These are phyloP conservation scores for Plemyria rubiginata DNA, from an alignment of 2,888 invertebrate genomes.

Conservation along the genomic window DNA sequence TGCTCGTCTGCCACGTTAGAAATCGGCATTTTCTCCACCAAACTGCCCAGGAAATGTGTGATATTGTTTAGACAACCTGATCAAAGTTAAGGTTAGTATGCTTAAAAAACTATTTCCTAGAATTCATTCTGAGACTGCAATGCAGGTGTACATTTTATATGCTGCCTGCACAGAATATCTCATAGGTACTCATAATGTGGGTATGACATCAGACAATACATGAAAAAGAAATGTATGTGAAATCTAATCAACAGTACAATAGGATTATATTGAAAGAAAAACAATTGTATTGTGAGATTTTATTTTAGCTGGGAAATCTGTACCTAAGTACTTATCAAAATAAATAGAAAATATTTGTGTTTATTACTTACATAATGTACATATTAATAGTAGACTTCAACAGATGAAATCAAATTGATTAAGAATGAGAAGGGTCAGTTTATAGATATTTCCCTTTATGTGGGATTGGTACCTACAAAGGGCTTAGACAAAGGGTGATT, in stretches of 20 bases:
- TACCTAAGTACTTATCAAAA: neutral
- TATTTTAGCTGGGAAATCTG: neutral
- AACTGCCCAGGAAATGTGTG: slow-evolving; percentile 49
- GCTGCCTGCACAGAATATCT: slow-evolving; percentile 2
- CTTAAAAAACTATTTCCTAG: slow-evolving; percentile 34
- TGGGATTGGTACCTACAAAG: no score
- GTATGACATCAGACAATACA: slow-evolving; percentile 57
- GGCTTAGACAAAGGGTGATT: no score
- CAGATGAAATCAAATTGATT: neutral
- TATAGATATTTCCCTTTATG: no score
- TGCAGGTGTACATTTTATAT: slow-evolving; percentile 40
- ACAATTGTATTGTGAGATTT: slow-evolving; percentile 12
- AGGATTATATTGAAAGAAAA: slow-evolving; percentile 9
- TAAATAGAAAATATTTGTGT: neutral
- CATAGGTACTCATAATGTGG: neutral
- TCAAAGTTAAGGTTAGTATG: slow-evolving; percentile 29
- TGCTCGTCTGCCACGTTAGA: slow-evolving; percentile 69
- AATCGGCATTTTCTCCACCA: slow-evolving; percentile 47
- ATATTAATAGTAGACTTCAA: neutral
- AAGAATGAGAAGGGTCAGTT: no score
- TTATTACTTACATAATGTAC: no score
- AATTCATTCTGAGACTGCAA: slow-evolving; percentile 21
- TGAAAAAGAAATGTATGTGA: slow-evolving; percentile 33
- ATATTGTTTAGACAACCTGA: slow-evolving; percentile 40
- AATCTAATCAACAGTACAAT: slow-evolving; percentile 21